phyloP scores from a whole-genome alignment of 2,797 vertebrate species.

The Alcedo quadribrachys region DNA sequence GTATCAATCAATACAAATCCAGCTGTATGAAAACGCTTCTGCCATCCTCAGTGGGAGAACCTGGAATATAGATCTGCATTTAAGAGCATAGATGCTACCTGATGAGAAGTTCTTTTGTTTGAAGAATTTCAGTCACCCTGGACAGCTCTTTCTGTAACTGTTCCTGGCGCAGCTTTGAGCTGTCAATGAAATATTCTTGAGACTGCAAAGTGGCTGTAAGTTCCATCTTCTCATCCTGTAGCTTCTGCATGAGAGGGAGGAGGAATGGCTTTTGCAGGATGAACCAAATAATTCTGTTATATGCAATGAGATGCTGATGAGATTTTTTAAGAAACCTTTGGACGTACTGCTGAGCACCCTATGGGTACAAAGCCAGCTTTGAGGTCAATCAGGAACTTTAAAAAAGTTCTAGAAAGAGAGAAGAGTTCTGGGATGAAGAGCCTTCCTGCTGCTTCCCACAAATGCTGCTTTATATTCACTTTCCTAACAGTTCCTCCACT shows the following conservation, averaged over 20 bases:
- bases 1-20: background rate
- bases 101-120: conserved; percentile 80
- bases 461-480: background rate
- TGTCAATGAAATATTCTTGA: conserved; percentile 80
- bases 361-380: background rate
- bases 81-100: conserved; percentile 69
- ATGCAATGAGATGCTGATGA: background rate
- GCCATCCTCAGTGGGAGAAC: background rate
- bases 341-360: background rate
- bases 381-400: background rate
- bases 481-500: conserved; percentile 41
- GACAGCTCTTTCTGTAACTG: conserved; percentile 79
- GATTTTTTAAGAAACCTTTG: background rate
- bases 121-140: conserved; percentile 76
- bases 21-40: background rate
- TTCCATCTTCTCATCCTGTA: conserved; percentile 83
- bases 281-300: background rate
- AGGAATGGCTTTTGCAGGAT: background rate
- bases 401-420: background rate
- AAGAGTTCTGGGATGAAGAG: background rate
- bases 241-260: conserved; percentile 63
- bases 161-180: conserved; percentile 79
- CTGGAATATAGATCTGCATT: background rate
- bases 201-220: conserved; percentile 80
- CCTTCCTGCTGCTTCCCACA: background rate